phyloP scores from a whole-genome alignment of 2,888 invertebrate genomes.

The Antheraea yamamai region DNA sequence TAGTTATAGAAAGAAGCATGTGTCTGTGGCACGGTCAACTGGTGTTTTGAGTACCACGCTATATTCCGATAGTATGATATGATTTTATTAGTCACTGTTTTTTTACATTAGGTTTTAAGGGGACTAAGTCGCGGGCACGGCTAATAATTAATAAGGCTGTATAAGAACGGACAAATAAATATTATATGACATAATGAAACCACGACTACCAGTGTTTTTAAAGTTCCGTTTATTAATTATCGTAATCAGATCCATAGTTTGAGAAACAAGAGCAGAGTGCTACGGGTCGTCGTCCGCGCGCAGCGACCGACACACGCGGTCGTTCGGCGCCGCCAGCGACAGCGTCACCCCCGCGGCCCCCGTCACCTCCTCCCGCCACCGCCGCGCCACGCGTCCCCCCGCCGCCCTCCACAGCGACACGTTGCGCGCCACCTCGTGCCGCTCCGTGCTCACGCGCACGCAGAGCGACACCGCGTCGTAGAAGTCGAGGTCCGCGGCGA shows the following conservation, averaged over 20 bases:
- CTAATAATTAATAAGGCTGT: no score
- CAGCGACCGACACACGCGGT: conserved; percentile 54
- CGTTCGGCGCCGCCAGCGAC: conserved; percentile 53
- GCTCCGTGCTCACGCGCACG: conserved; percentile 50
- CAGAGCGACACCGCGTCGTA: conserved; percentile 59
- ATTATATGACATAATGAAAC: no score
- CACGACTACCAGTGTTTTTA: no score
- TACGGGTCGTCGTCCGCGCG: conserved; percentile 28
- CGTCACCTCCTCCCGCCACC: conserved; percentile 22
- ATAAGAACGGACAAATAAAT: no score
- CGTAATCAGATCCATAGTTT: neutral
- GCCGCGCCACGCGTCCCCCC: conserved; percentile 23
- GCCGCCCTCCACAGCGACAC: conserved; percentile 20
- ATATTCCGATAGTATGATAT: no score
- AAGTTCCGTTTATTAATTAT: no score
- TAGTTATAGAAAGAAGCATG: no score
- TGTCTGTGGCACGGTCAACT: no score
- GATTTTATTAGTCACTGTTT: no score
- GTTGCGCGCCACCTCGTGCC: conserved; percentile 27
- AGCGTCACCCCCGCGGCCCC: conserved; percentile 43
- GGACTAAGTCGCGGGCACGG: no score
- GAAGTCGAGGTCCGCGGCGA: conserved; percentile 62
- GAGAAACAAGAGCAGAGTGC: neutral
- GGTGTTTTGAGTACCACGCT: no score
- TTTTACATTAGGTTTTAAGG: no score